Conservation (phyloP, 2,113 vertebrate genomes). For the Lipophrys pholis region DNA sequence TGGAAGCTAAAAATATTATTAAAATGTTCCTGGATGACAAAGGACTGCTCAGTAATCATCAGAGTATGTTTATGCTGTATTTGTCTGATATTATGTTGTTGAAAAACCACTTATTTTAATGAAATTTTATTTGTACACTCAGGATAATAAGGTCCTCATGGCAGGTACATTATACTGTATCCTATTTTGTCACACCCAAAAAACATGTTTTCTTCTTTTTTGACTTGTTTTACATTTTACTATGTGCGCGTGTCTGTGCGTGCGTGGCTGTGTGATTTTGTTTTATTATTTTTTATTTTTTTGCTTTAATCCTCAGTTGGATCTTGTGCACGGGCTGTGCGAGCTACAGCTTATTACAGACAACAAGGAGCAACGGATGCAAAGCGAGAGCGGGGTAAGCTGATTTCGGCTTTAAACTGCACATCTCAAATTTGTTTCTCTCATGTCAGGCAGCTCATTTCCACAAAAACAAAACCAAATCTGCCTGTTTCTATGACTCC, state of each 20-base stretch:
- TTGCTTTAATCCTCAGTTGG: constrained; percentile 60
- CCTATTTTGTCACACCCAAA: constrained; percentile 19
- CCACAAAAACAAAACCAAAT: constrained; percentile 73
- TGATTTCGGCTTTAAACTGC: constrained; percentile 80
- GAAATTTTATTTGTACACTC: constrained; percentile 36
- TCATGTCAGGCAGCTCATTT: constrained; percentile 45
- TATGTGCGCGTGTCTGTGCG: too few species aligned
- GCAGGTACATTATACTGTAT: constrained; percentile 31
- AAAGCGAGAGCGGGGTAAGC: constrained; percentile 81
- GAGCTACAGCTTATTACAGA: constrained; percentile 61
- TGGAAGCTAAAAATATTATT: neutral
- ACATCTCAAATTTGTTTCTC: constrained; percentile 70
- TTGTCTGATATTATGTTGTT: constrained; percentile 19
- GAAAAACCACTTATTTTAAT: constrained; percentile 67
- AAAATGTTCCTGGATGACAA: constrained; percentile 13
- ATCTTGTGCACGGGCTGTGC: constrained; percentile 27
- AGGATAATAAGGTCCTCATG: constrained; percentile 47
- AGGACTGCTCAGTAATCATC: constrained; percentile 28
- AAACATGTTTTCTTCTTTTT: constrained; percentile 49
- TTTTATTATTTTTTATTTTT: too few species aligned
- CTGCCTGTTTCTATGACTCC: constrained; percentile 54
- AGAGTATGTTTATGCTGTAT: constrained; percentile 44
- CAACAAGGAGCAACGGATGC: constrained; percentile 65
- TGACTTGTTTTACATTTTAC: constrained; percentile 29
- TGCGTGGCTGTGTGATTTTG: neutral